Conservation (phyloP, 1,140 invertebrate genomes). For the Macrobrachium rosenbergii region DNA sequence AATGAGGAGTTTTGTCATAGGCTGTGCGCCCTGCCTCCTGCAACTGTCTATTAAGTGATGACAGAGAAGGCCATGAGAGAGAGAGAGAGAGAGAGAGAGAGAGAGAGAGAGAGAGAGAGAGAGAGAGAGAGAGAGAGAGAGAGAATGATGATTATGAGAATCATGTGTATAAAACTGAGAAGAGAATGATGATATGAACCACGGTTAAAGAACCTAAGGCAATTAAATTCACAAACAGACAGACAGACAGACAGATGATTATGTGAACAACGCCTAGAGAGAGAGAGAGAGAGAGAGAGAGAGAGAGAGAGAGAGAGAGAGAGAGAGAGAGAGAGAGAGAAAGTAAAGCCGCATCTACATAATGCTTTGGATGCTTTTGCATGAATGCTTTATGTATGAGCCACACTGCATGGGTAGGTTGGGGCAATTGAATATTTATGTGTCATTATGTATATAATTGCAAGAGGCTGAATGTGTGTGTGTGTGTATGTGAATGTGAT, state of each 20-base stretch:
- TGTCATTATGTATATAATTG: slow-evolving; percentile 23
- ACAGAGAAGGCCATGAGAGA: slow-evolving; percentile 4
- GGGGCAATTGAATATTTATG: neutral
- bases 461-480: slow-evolving; percentile 1
- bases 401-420: too few species aligned
- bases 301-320: slow-evolving; percentile 7
- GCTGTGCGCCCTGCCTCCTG: slow-evolving; percentile 27
- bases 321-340: neutral
- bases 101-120: too few species aligned
- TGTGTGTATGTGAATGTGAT: slow-evolving; percentile 26
- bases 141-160: too few species aligned
- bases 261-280: too few species aligned
- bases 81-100: neutral
- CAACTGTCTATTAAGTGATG: slow-evolving; percentile 29
- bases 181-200: too few species aligned
- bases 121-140: too few species aligned
- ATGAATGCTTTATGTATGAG: too few species aligned
- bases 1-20: slow-evolving; percentile 52
- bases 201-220: too few species aligned
- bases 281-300: neutral
- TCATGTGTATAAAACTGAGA: too few species aligned
- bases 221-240: too few species aligned
- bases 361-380: neutral
- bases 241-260: too few species aligned
- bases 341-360: neutral